phyloP scores from a whole-genome alignment of 2,113 vertebrate species.

The Gorsachius goisagi region DNA sequence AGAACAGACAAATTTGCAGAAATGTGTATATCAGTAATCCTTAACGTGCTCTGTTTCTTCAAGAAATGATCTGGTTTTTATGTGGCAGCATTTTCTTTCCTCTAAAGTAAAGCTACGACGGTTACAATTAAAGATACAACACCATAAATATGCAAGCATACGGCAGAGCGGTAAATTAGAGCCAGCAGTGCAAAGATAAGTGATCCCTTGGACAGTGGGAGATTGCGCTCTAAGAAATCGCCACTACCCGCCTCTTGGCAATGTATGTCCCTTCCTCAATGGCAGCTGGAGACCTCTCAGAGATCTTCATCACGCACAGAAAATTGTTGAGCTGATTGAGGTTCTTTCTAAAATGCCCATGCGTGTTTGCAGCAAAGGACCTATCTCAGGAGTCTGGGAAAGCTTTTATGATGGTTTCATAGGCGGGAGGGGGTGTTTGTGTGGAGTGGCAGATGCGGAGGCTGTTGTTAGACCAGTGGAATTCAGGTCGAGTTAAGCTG shows the following conservation, averaged over 20 bases:
- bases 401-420: conserved; percentile 93
- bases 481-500: conserved; percentile 77
- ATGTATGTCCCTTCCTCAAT: not conserved
- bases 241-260: not conserved
- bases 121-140: not conserved
- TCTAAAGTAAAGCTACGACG: not conserved
- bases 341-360: not conserved
- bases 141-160: conserved; percentile 14
- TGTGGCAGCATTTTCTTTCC: not conserved
- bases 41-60: not conserved
- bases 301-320: not conserved
- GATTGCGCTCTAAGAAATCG: not conserved
- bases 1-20: not conserved
- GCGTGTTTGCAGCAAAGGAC: not conserved
- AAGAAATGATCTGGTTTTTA: not conserved
- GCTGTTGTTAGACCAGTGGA: conserved; percentile 87
- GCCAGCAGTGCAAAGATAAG: not conserved
- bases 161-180: not conserved
- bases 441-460: conserved; percentile 78
- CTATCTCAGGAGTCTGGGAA: conserved; percentile 86
- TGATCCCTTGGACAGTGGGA: not conserved
- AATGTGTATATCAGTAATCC: not conserved
- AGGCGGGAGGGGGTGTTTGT: conserved; percentile 88
- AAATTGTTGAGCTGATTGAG: not conserved
- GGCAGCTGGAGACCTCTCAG: not conserved